Evolutionary conservation across 1,140 invertebrate genomes (phyloP).

Genomic region (Drosophila jambulina): DNA sequence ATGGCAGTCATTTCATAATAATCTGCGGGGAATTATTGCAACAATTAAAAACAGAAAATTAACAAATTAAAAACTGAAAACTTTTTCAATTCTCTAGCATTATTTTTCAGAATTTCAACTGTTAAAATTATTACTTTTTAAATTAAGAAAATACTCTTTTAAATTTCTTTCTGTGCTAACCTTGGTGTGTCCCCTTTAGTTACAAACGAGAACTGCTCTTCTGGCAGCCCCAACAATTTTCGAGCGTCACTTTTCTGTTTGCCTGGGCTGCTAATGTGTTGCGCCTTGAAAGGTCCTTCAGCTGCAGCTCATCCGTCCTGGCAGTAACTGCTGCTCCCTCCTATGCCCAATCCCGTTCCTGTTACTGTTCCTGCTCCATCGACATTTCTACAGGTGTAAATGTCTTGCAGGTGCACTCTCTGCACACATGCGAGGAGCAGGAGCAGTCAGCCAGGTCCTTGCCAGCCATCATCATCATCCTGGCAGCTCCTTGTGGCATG

Average conservation of each 20-base stretch:
- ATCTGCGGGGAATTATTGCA: neutral
- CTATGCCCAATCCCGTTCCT: neutral
- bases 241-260: conserved; percentile 60
- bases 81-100: neutral
- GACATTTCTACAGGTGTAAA: conserved; percentile 76
- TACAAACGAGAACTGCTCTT: conserved; percentile 50
- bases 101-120: neutral
- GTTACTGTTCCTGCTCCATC: conserved; percentile 29
- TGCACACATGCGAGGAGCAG: conserved; percentile 15
- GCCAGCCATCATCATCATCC: conserved; percentile 10
- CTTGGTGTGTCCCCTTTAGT: neutral
- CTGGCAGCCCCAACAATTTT: conserved; percentile 38
- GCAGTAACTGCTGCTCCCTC: conserved; percentile 3
- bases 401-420: conserved; percentile 58
- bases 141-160: neutral
- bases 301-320: conserved; percentile 15
- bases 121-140: neutral
- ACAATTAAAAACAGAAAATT: neutral
- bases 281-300: conserved; percentile 26
- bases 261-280: conserved; percentile 66
- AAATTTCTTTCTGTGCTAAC: conserved; percentile 4
- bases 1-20: neutral
- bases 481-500: conserved; percentile 27
- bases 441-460: conserved; percentile 6
- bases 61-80: too few relatives aligned